Base-by-base conservation (phyloP, 2,888 invertebrate species). In the Ditylenchus weischeri region DNA sequence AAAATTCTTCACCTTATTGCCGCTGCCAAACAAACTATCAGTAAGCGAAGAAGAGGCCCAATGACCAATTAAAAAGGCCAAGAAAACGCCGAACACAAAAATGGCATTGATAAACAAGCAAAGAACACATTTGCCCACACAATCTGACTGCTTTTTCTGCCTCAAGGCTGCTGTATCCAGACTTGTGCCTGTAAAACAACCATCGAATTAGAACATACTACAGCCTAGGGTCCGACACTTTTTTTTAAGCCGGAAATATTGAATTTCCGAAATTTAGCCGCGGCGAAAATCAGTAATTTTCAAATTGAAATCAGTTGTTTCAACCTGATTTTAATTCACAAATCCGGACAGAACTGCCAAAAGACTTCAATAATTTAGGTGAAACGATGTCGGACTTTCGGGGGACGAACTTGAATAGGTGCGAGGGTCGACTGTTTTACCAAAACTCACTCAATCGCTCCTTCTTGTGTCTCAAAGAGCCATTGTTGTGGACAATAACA, bases 51-150 rank as follows among this genome's bases (percentile, higher is more conserved):
- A 72, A n/a, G 76, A 70, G 10, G 72, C 70, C 75, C 76, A 78
- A 43, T 79, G 78, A 11, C 79, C 79, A 49, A 79, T 74, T 13
- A 79, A 70, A 18, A 79, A 69, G 11, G 78, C 77, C 51, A 76
- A 69, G 36, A 76, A 69, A 57, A 78, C 71, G 18, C 75, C 78
- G 43, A 78, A 72, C 10, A 78, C 68, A 60, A 79, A 79, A 5
- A 79, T 70, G 23, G 76, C 74, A 35, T 75, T 70, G 18, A 79
- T 65, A 18, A 79, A 69, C 47, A 79, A 67, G 43, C 76, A 70
- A n/a, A 77, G 70, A 1, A 79, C 65, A 61, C 73, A 74, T 63
- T 76, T 69, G 48, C 69, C 63, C 60, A 69, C 64, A 38, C 72
- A 74, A 59, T 64, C 54, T 21, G 54, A 54, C 11, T 54, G 54